A percentile compares a stretch with the other conserved stretches of the same genome.
Evolutionary conservation across 2,113 vertebrate species (phyloP).

Genomic region (Crocuta crocuta): DNA sequence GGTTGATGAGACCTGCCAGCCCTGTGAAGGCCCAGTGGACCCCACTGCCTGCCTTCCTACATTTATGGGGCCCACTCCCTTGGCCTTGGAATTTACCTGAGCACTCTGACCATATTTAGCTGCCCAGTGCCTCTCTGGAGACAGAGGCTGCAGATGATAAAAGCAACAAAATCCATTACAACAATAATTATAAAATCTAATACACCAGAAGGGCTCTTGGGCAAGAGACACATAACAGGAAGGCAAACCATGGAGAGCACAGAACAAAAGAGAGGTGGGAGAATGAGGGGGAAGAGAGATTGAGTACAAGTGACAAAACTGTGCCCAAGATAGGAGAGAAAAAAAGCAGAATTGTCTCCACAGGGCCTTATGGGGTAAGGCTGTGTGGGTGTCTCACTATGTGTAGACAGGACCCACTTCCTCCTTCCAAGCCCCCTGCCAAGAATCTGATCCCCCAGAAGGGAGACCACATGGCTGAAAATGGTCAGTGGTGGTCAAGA

Average conservation of each 20-base stretch:
- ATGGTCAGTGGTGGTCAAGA: background rate
- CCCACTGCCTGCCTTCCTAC: background rate
- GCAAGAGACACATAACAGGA: slow-evolving; percentile 63
- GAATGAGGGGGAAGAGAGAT: background rate
- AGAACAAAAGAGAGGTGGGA: background rate
- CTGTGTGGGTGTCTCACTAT: background rate
- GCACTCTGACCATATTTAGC: slow-evolving; percentile 26
- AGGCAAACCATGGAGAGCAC: slow-evolving; percentile 28
- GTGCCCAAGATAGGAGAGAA: background rate
- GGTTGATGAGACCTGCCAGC: background rate
- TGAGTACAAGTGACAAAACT: slow-evolving; percentile 54
- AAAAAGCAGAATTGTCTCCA: background rate
- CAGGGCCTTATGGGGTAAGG: background rate
- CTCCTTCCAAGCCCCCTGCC: background rate
- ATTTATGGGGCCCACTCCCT: background rate
- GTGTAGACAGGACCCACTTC: background rate
- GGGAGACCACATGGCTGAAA: background rate
- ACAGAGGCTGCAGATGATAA: slow-evolving; percentile 38
- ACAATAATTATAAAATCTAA: background rate
- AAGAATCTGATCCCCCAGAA: background rate
- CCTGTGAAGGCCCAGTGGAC: background rate
- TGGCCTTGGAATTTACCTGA: slow-evolving; percentile 69
- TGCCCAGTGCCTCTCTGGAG: slow-evolving; percentile 65
- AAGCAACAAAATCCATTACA: background rate
- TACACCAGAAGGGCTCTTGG: slow-evolving; percentile 64